Evolutionary conservation across 2,888 invertebrate species (phyloP), one percentile per base, ranked within the genome.

Genomic region (Pycnomerus fuliginosus): DNA sequence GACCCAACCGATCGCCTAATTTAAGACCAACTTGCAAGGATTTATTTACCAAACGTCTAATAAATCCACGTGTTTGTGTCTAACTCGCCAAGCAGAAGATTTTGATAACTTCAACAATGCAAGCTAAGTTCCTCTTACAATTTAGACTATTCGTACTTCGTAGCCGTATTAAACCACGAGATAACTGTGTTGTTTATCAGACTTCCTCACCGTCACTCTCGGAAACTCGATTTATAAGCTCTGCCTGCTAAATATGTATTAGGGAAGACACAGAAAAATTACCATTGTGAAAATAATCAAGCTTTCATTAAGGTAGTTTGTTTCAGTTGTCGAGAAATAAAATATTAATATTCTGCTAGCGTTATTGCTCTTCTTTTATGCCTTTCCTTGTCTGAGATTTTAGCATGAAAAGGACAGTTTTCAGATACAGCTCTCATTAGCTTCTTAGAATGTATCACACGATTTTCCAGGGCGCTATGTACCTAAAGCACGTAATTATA

Each of bases 221-320:
- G 15, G 27, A 31, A 25, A 35, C 34, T 22, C 32, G 38, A 44
- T 44, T 44, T 44, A 38, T 29, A 30, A n/a, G n/a, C 8, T 16
- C 15, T 16, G 5, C 29, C 44, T 44, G 27, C 38, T 44, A 44
- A 44, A 44, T 44, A 44, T 44, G 44, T 39, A 44, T 38, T 31
- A 44, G 44, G 10, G 12, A 8, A 24, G 38, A 22, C 37, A 25
- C 27, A 25, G 23, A 44, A 37, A 39, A 30, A 44, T 44, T 40
- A 44, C 39, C 44, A 40, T 40, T 40, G 34, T 40, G 39, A 44
- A 27, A 44, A 44, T 44, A 44, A 44, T 40, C 30, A 35, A 44
- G 44, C 25, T 39, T 39, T 34, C 25, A 44, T 44, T 40, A 34
- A 32, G 20, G 16, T 44, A 36, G 31, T 44, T 31, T 44, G 25